Conservation (phyloP, 1,140 invertebrate genomes). For the Sarcophaga peregrina region DNA sequence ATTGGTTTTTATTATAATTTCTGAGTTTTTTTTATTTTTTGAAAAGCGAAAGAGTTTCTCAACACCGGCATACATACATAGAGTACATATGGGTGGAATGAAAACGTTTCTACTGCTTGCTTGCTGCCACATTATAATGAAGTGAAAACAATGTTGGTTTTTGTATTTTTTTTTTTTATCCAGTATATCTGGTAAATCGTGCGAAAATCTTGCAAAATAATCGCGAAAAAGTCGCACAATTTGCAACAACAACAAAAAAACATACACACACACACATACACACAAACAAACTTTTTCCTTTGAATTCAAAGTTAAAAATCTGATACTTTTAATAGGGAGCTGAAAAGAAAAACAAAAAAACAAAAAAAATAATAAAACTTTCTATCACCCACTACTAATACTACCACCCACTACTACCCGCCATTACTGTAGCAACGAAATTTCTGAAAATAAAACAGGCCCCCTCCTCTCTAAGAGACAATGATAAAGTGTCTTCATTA, state of each 20-base stretch:
- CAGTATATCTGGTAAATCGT: not conserved
- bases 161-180: not conserved
- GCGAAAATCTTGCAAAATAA: slow-evolving; percentile 34
- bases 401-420: not conserved
- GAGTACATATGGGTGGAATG: no score
- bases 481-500: not conserved
- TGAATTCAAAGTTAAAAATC: slow-evolving; percentile 1
- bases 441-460: not conserved
- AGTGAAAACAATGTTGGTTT: slow-evolving; percentile 31
- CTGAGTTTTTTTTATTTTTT: not conserved
- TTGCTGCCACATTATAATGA: not conserved
- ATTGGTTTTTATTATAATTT: slow-evolving; percentile 1
- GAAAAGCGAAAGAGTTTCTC: slow-evolving; percentile 33
- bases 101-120: no score
- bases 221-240: slow-evolving; percentile 24
- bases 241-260: not conserved
- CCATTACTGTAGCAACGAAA: not conserved
- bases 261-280: no score
- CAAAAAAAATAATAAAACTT: slow-evolving; percentile 33
- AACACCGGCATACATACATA: not conserved
- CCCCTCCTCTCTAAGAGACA: not conserved
- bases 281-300: slow-evolving; percentile 3
- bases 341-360: not conserved
- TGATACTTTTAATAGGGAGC: not conserved
- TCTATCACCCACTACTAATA: slow-evolving; percentile 6